Conservation (phyloP, 2,113 vertebrate species). For the human region DNA sequence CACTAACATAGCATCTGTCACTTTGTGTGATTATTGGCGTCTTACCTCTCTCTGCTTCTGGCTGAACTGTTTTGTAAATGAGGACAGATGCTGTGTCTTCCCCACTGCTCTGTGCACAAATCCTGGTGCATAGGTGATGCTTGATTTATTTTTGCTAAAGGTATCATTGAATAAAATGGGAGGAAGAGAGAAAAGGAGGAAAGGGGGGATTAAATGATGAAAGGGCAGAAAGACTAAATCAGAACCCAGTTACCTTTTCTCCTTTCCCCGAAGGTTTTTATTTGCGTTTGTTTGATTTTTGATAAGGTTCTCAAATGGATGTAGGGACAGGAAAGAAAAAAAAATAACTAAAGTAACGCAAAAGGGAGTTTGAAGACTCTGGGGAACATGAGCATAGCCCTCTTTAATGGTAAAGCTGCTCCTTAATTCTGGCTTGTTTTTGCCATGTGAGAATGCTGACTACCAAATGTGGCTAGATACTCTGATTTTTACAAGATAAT, state of each 20-base stretch:
- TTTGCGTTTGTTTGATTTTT: neutral
- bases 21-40: neutral
- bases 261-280: neutral
- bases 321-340: neutral
- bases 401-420: neutral
- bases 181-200: neutral
- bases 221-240: neutral
- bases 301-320: neutral
- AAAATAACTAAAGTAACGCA: neutral
- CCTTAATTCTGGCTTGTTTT: too few relatives aligned
- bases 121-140: neutral
- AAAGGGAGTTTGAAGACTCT: neutral
- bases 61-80: neutral
- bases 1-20: neutral
- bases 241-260: neutral
- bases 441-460: neutral
- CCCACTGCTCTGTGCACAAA: neutral
- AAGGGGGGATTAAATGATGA: neutral
- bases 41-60: neutral
- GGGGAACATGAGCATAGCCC: fast-evolving
- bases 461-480: neutral
- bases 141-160: neutral
- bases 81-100: neutral
- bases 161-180: neutral
- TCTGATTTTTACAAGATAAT: neutral